Evolutionary conservation across 2,797 vertebrate genomes (phyloP), one percentile per base, ranked within the genome.

Genomic region (Anguilla marmorata): DNA sequence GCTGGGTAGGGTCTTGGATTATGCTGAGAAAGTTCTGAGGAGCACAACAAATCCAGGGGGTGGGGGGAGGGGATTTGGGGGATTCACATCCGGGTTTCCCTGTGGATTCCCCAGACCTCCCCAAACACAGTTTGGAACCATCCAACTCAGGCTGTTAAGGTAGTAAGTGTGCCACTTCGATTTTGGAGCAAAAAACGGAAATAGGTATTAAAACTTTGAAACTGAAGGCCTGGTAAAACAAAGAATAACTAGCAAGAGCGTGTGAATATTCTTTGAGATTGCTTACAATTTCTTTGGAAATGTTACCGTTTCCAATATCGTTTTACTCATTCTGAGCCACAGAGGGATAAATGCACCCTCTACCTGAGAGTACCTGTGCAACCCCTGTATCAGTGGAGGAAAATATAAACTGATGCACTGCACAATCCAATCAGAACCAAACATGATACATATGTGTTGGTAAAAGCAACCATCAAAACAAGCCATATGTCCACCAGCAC

Each of bases 401-500:
- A 14, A 27, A 94, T 94, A 93, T 92, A 94, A 94, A 93, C 87
- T 90, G 90, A 91, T 94, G 92, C 94, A 95, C 92, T 93, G 87
- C 91, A 91, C 91, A 92, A 88, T 92, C 91, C 90, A 92, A 89
- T 93, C 92, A 91, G 90, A 89, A 91, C 90, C 86, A 91, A 93
- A 95, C 94, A 93, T 93, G 94, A 94, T 94, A 95, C 95, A 94
- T 94, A 92, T 93, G 91, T n/a, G 91, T 94, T 94, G 95, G 48
- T 95, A 96, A 96, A 95, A 92, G 93, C 94, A 93, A 94, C 94
- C 94, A 92, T 89, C 79, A 66, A 85, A 79, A 14, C n/a, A 85
- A 41, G 87, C 82, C 87, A 88, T 90, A 91, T 90, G 86, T 91
- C 93, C 91, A 92, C 92, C 92, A 30, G 50, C 91, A 91, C 91